Conservation (phyloP, 2,113 vertebrate species). For the Potamarius usumacintae region DNA sequence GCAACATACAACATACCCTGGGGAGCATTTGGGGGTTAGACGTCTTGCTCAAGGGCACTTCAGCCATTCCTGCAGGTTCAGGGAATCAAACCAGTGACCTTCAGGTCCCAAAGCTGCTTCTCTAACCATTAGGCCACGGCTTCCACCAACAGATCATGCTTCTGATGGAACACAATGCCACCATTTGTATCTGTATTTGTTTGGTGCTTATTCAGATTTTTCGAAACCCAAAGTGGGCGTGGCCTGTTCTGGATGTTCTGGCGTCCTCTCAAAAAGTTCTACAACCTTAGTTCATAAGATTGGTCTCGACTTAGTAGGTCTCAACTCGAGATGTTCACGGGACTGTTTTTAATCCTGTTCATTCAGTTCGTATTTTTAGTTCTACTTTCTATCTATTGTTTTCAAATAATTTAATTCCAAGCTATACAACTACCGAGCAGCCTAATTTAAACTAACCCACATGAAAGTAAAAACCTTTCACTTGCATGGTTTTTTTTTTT, state of each 20-base stretch:
- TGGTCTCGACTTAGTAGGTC: background rate
- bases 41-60: too few relatives aligned
- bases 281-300: background rate
- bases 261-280: background rate
- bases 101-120: too few relatives aligned
- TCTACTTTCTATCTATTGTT: background rate
- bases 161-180: background rate
- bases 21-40: too few relatives aligned
- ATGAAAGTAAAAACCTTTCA: background rate
- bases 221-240: background rate
- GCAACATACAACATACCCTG: too few relatives aligned
- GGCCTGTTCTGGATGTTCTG: background rate
- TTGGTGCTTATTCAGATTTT: background rate
- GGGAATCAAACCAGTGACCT: too few relatives aligned
- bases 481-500: too few relatives aligned
- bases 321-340: too few relatives aligned
- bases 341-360: background rate
- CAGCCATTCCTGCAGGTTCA: too few relatives aligned
- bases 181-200: background rate
- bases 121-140: too few relatives aligned
- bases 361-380: background rate
- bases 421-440: background rate
- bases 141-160: background rate
- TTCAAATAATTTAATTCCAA: background rate
- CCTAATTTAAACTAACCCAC: background rate